Evolutionary conservation across 2,113 vertebrate species (phyloP).

Genomic region (Parus major): DNA sequence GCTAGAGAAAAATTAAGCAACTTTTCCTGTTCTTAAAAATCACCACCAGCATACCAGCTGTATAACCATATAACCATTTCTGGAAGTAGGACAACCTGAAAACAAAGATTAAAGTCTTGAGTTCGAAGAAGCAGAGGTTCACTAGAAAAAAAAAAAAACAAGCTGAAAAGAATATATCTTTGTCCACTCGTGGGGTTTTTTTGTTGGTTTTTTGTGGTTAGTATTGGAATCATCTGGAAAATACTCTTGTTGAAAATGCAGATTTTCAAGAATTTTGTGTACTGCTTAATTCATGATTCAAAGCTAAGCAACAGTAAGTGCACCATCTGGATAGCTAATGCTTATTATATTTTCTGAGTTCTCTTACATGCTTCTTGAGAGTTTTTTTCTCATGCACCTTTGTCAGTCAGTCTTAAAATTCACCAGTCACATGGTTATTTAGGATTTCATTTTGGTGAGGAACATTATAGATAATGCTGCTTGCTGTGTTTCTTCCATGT

Average conservation of each 20-base stretch:
- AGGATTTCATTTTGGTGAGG: background rate
- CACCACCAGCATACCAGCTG: background rate
- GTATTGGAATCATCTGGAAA: background rate
- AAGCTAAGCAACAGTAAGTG: background rate
- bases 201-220: background rate
- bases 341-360: background rate
- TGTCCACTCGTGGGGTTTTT: background rate
- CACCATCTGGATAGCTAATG: constrained; percentile 16
- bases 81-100: background rate
- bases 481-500: background rate
- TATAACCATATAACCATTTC: background rate
- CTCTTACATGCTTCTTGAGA: background rate
- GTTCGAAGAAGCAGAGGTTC: background rate
- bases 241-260: background rate
- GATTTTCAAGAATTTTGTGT: background rate
- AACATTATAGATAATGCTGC: background rate
- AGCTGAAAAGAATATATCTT: background rate
- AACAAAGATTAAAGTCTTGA: background rate
- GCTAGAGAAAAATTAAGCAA: background rate
- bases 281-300: background rate
- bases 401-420: background rate
- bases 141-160: background rate
- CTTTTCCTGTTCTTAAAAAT: background rate
- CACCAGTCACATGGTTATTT: background rate
- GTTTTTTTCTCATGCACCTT: background rate